Percentiles rank a stretch among this genome's conserved stretches.
Conservation (phyloP, 2,797 vertebrate genomes). For the Alcedo quadribrachys region DNA sequence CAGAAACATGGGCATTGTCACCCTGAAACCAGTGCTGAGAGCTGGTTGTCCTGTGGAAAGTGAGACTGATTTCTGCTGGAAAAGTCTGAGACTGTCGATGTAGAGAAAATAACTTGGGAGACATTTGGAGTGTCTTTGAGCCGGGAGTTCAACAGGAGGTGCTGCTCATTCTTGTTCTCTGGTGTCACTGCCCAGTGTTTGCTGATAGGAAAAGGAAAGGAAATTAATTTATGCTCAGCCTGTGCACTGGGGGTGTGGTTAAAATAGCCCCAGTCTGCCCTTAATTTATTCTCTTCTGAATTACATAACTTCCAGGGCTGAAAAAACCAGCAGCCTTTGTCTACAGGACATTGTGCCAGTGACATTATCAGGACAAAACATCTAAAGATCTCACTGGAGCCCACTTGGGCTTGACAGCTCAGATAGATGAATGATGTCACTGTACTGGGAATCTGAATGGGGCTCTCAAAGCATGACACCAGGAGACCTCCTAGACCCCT, state of each 20-base stretch:
- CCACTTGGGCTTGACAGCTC: background rate
- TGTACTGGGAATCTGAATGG: background rate
- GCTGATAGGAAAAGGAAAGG: background rate
- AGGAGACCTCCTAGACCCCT: background rate
- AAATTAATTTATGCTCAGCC: background rate
- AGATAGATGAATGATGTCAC: slow-evolving; percentile 32
- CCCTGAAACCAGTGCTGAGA: background rate
- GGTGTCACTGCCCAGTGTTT: background rate
- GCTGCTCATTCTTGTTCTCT: background rate
- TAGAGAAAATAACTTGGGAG: background rate
- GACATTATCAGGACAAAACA: slow-evolving; percentile 55
- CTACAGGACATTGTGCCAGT: background rate
- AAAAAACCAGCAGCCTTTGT: background rate
- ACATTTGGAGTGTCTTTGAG: background rate
- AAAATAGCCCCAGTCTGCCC: background rate
- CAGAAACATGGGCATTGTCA: accelerated
- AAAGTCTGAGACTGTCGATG: background rate
- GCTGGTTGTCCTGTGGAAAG: background rate
- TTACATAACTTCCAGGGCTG: background rate
- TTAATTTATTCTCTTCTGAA: slow-evolving; percentile 5
- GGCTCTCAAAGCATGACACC: background rate
- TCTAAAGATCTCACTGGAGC: background rate
- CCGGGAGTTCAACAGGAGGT: background rate
- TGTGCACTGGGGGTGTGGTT: background rate
- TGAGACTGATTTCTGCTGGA: background rate